These are phyloP conservation scores for Minunthozetes semirufus DNA, from an alignment of 2,888 invertebrate species.

Conservation along the genomic window DNA sequence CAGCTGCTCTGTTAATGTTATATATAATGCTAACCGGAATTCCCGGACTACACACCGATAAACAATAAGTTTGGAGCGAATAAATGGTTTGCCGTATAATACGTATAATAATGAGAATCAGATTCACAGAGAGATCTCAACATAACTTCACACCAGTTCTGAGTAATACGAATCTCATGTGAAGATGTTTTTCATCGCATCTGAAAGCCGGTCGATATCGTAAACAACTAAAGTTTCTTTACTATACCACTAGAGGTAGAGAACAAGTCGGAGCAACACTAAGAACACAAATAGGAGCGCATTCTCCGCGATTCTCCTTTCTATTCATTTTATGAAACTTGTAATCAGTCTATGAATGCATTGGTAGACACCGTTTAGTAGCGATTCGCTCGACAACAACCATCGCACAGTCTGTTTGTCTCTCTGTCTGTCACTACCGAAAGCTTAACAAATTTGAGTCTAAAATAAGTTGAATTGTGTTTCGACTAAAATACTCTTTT, in stretches of 20 bases:
- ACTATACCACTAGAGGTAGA: background rate
- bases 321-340: too few relatives aligned
- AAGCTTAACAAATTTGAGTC: too few relatives aligned
- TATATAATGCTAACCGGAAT: background rate
- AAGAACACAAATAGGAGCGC: constrained; percentile 7
- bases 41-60: background rate
- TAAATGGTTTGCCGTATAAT: background rate
- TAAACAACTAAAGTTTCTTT: background rate
- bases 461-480: too few relatives aligned
- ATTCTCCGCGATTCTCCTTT: background rate
- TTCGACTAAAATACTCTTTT: too few relatives aligned
- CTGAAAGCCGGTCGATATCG: background rate
- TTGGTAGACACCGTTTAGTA: background rate
- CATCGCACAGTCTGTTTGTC: too few relatives aligned
- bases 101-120: too few relatives aligned
- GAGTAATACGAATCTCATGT: background rate
- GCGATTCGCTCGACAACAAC: background rate
- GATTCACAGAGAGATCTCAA: too few relatives aligned
- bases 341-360: background rate
- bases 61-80: background rate
- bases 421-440: too few relatives aligned
- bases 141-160: background rate
- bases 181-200: background rate
- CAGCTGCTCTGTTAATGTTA: background rate
- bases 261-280: too few relatives aligned